phyloP scores from a whole-genome alignment of 2,888 invertebrate genomes.

The Harmothoe impar region DNA sequence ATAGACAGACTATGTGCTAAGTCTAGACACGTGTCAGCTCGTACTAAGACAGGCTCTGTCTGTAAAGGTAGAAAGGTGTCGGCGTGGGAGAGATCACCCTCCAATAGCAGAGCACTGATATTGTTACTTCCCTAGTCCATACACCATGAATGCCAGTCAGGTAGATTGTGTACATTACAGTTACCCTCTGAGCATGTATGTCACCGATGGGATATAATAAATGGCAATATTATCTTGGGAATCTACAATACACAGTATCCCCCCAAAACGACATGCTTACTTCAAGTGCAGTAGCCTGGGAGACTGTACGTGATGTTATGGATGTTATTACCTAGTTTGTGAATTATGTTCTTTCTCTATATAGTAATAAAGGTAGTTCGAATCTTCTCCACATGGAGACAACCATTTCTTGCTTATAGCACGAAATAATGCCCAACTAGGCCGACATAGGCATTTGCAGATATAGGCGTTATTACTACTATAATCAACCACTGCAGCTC shows the following conservation, averaged over 20 bases:
- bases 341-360: background rate
- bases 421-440: background rate
- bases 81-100: too few species aligned
- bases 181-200: too few species aligned
- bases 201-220: too few species aligned
- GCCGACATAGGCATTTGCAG: background rate
- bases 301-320: conserved; percentile 41
- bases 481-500: background rate
- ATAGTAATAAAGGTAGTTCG: conserved; percentile 11
- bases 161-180: too few species aligned
- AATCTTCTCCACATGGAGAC: background rate
- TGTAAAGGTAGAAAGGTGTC: too few species aligned
- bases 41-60: too few species aligned
- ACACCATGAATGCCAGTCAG: too few species aligned
- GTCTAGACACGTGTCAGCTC: too few species aligned
- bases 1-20: too few species aligned
- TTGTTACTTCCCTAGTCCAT: too few species aligned
- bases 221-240: background rate
- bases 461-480: background rate
- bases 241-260: background rate
- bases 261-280: background rate
- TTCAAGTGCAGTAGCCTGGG: background rate
- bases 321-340: conserved; percentile 25
- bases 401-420: background rate
- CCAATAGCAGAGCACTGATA: too few species aligned